phyloP scores from a whole-genome alignment of 2,888 invertebrate species.

The Apamea sordens region DNA sequence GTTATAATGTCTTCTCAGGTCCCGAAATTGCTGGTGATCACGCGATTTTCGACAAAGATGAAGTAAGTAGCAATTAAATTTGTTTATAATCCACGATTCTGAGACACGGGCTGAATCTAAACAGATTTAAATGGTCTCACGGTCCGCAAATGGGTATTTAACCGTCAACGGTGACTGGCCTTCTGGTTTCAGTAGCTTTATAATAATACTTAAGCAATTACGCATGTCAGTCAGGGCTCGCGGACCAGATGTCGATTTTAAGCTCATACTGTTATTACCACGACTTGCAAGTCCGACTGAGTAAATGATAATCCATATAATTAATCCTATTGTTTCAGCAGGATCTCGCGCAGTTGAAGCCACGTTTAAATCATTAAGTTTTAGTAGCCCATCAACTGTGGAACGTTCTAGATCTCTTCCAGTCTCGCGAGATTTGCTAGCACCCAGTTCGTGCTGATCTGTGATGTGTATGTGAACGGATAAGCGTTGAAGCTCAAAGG shows the following conservation, averaged over 20 bases:
- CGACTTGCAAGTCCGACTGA: slow-evolving; percentile 70
- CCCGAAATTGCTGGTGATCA: slow-evolving; percentile 52
- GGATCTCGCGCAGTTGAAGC: slow-evolving; percentile 62
- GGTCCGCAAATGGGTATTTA: slow-evolving; percentile 71
- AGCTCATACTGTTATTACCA: slow-evolving; percentile 77
- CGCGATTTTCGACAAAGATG: slow-evolving; percentile 59
- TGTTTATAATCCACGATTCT: slow-evolving; percentile 52
- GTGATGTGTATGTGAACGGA: slow-evolving; percentile 32
- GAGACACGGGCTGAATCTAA: slow-evolving; percentile 55
- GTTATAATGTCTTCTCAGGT: slow-evolving; percentile 43
- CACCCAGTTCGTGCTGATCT: slow-evolving; percentile 41
- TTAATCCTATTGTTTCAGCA: slow-evolving; percentile 76
- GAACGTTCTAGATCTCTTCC: slow-evolving; percentile 56
- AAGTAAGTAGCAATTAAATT: slow-evolving; percentile 60
- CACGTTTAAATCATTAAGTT: slow-evolving; percentile 68
- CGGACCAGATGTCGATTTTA: slow-evolving; percentile 82
- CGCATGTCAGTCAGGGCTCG: slow-evolving; percentile 73
- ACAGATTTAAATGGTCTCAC: slow-evolving; percentile 75
- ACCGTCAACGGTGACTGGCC: slow-evolving; percentile 71
- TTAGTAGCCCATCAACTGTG: slow-evolving; percentile 58
- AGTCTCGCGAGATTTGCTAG: slow-evolving; percentile 32
- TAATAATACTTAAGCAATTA: slow-evolving; percentile 82
- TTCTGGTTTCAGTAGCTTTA: slow-evolving; percentile 85
- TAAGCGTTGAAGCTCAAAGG: slow-evolving; percentile 31
- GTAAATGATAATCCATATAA: slow-evolving; percentile 78